Base-by-base conservation (phyloP, 1,140 invertebrate genomes). In the Lethocerus indicus region DNA sequence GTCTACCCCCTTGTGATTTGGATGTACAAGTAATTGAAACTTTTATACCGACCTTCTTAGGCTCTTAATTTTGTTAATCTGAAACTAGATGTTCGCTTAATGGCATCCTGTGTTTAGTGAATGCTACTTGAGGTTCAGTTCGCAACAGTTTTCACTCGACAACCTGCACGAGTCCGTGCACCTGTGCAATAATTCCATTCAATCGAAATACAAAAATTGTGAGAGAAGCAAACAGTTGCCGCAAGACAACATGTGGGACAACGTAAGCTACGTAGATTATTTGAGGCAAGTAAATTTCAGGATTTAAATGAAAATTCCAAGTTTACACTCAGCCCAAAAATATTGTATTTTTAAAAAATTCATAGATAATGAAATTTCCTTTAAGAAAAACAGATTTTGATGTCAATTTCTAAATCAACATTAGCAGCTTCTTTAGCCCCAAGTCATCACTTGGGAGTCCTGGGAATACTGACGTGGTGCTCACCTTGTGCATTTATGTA, bases 121-220 rank as follows among this genome's bases (percentile, higher is more conserved):
- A 60, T 83, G 87, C 61, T 96, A 95, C 63, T 65, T 95, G 47
- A 71, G 90, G 49, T 95, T 96, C 68, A 92, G 88, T 63, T 87
- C 88, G 0, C 87, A 92, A 66, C 78, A 83, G 60, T 96, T 89
- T 65, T 82, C 76, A 51, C 64, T 96, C 37, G 78, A 75, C n/a
- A 82, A 90, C 64, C 87, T 87, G 59, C 85, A 94, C 60, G 87
- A 92, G 67, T 89, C 87, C 0, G 79, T 94, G 45, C 91, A 95
- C 66, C 68, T 96, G 4, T 91, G 87, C 29, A 95, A 96, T 67
- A 83, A 94, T 67, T 84, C 89, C 2, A 80, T 96, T 28, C 91
- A 95, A 65, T 82, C 83, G 57, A 83, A 87, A 63, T 94, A 93
- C 58, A 81, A 80, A 59, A 92, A 90, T 61, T 69, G 67, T 1